A percentile compares a stretch with the other conserved stretches of the same genome.
Evolutionary conservation across 2,113 vertebrate genomes (phyloP).

Genomic region (Stomatorhinus ivindoensis): DNA sequence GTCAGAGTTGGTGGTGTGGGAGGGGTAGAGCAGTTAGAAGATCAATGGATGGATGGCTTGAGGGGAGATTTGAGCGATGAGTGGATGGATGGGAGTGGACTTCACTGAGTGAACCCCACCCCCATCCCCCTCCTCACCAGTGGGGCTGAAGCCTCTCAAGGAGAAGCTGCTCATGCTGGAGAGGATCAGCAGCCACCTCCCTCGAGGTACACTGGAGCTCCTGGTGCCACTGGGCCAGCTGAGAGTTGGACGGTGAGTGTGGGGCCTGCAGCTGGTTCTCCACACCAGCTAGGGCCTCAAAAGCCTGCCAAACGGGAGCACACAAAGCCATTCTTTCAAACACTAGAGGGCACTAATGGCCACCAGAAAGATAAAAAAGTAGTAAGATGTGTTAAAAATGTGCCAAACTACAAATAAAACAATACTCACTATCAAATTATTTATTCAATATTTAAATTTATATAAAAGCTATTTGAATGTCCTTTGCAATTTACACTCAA

Average conservation of each 20-base stretch:
- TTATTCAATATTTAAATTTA: not conserved
- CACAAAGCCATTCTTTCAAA: not conserved
- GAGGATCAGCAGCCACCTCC: constrained; percentile 49
- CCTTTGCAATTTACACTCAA: not conserved
- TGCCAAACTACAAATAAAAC: not conserved
- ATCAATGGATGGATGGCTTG: not conserved
- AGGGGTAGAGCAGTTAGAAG: not conserved
- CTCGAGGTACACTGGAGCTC: constrained; percentile 58
- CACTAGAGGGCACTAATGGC: not conserved
- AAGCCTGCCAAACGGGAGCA: constrained; percentile 49
- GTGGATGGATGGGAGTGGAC: not conserved
- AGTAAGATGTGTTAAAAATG: not conserved
- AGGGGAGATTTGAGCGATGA: not conserved
- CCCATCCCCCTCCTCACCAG: constrained; percentile 52
- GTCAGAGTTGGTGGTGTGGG: not conserved
- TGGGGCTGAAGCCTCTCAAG: constrained; percentile 56
- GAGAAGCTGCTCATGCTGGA: constrained; percentile 65
- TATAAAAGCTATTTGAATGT: not conserved
- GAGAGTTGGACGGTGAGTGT: constrained; percentile 50
- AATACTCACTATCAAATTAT: not conserved
- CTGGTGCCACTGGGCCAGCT: constrained; percentile 53
- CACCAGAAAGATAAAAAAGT: not conserved
- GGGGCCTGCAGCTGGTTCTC: constrained; percentile 61
- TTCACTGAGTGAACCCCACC: not conserved
- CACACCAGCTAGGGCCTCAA: constrained; percentile 61